A percentile compares a stretch with the other conserved stretches of the same genome.
phyloP scores from a whole-genome alignment of 2,888 invertebrate genomes.

The Caenorhabditis panamensis region DNA sequence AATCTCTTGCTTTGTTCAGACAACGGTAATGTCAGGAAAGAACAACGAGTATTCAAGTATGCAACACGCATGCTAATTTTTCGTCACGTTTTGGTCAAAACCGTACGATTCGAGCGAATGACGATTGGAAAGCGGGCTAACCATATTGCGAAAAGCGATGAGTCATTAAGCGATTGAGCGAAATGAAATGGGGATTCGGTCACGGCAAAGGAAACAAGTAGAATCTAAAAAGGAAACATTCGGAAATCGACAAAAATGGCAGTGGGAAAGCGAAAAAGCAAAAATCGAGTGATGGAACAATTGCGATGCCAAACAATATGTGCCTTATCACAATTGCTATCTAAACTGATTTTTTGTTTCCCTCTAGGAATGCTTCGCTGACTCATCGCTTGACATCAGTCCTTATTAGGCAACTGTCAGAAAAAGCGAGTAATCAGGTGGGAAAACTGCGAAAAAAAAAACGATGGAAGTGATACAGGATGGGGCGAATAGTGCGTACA shows the following conservation, averaged over 20 bases:
- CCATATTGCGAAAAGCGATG: background rate
- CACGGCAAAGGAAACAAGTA: background rate
- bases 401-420: slow-evolving; percentile 11
- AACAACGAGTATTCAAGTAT: background rate
- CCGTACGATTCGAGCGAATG: slow-evolving; percentile 18
- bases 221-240: background rate
- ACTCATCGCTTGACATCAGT: slow-evolving; percentile 16
- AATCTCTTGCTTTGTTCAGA: background rate
- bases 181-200: background rate
- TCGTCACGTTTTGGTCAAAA: slow-evolving; percentile 8
- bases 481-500: slow-evolving; percentile 11
- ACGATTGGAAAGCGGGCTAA: slow-evolving; percentile 1
- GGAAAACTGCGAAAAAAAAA: slow-evolving; percentile 18
- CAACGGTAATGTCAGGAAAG: background rate
- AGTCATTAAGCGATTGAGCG: slow-evolving; percentile 17
- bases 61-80: slow-evolving; percentile 28
- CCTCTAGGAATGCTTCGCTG: slow-evolving; percentile 15
- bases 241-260: background rate
- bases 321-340: slow-evolving; percentile 35
- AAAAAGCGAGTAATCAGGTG: slow-evolving; percentile 13
- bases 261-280: slow-evolving; percentile 6
- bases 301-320: slow-evolving; percentile 26
- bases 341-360: slow-evolving; percentile 34
- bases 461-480: slow-evolving; percentile 15
- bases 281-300: slow-evolving; percentile 48